Evolutionary conservation across 2,888 invertebrate genomes (phyloP).

Genomic region (Drosophila meridionalis): DNA sequence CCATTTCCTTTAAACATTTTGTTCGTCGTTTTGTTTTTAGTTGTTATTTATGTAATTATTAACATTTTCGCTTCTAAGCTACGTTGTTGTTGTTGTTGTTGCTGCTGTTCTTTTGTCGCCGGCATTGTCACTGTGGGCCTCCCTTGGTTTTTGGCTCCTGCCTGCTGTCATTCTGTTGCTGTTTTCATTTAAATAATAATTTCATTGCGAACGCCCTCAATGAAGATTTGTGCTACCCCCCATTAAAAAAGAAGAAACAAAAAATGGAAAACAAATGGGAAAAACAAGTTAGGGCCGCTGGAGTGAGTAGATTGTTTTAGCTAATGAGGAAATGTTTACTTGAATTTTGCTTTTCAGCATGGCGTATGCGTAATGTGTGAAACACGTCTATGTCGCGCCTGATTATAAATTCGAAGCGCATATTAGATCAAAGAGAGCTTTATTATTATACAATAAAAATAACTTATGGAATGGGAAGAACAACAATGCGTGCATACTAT

Average conservation of each 20-base stretch:
- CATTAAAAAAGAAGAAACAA: slow-evolving; percentile 1
- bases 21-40: slow-evolving; percentile 68
- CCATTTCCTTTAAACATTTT: slow-evolving; percentile 53
- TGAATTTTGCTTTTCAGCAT: slow-evolving; percentile 25
- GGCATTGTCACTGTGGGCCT: slow-evolving; percentile 42
- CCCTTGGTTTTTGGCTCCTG: slow-evolving; percentile 28
- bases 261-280: slow-evolving; percentile 5
- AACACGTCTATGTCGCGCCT: slow-evolving; percentile 11
- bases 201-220: slow-evolving; percentile 76
- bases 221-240: slow-evolving; percentile 31
- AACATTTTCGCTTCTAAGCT: slow-evolving; percentile 66
- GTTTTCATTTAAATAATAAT: slow-evolving; percentile 81
- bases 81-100: slow-evolving; percentile 19
- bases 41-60: slow-evolving; percentile 79
- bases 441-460: slow-evolving; percentile 7
- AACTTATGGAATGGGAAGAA: background rate
- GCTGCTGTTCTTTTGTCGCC: slow-evolving; percentile 39
- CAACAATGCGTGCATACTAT: background rate
- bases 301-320: slow-evolving; percentile 19
- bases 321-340: slow-evolving; percentile 55
- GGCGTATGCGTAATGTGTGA: slow-evolving; percentile 39
- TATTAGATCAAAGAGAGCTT: slow-evolving; percentile 53
- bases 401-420: slow-evolving; percentile 44
- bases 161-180: slow-evolving; percentile 54
- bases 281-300: background rate